These are phyloP conservation scores for Cassiopea xamachana DNA, from an alignment of 30 jellyfish, hydroid and myxozoan genomes.

Conservation along the genomic window DNA sequence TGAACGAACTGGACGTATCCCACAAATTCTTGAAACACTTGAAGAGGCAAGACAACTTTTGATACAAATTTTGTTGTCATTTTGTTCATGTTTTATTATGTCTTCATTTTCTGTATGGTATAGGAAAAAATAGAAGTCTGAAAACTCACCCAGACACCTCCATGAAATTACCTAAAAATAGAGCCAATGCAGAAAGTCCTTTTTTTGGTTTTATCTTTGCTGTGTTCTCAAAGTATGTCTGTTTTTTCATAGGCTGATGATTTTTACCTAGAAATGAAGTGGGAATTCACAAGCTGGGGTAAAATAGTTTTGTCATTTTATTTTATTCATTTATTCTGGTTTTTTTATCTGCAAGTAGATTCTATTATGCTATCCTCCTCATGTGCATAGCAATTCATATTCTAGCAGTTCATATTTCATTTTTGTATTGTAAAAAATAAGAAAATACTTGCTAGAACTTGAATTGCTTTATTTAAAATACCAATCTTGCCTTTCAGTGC, in stretches of 20 bases:
- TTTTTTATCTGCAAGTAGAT: too few species aligned
- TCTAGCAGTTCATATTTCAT: too few species aligned
- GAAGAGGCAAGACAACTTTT: conserved; percentile 77
- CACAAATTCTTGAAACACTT: conserved; percentile 83
- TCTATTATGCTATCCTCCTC: too few species aligned
- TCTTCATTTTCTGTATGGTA: not conserved
- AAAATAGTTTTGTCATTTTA: not conserved
- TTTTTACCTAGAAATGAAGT: conserved; percentile 96
- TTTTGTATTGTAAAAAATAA: too few species aligned
- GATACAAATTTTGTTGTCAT: not conserved
- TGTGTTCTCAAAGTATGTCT: too few species aligned
- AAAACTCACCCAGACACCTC: too few species aligned
- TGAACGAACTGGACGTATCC: conserved; percentile 89
- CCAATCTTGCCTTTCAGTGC: conserved; percentile 61
- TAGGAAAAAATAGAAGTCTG: too few species aligned
- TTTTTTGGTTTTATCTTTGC: too few species aligned
- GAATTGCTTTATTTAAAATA: not conserved
- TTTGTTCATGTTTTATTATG: not conserved
- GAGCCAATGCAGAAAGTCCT: too few species aligned
- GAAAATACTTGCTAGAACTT: not conserved
- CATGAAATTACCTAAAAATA: too few species aligned
- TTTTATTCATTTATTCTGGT: too few species aligned
- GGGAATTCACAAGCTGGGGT: conserved; percentile 99
- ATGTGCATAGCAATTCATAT: too few species aligned
- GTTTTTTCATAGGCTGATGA: conserved; percentile 84